phyloP scores from a whole-genome alignment of 2,797 vertebrate species.

The Alca torda region DNA sequence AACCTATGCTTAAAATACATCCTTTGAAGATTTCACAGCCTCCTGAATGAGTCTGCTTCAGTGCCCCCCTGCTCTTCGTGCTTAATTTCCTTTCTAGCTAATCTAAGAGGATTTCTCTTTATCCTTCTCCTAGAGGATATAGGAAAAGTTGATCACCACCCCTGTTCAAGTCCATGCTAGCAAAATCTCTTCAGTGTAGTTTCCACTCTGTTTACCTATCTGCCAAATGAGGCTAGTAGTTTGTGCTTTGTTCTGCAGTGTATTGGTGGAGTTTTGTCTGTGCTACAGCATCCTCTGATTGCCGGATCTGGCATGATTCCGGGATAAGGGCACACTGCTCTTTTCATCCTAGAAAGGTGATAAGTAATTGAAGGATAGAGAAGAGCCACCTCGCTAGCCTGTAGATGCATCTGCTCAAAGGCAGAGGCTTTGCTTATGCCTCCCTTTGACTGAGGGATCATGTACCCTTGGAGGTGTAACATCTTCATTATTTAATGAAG shows the following conservation, averaged over 20 bases:
- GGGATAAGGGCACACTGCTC: neutral
- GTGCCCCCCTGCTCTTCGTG: neutral
- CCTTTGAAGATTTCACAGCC: constrained; percentile 8
- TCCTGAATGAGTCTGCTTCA: neutral
- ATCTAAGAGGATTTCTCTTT: constrained; percentile 49
- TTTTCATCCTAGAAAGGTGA: neutral
- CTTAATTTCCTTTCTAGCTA: constrained; percentile 31
- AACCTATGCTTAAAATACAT: neutral
- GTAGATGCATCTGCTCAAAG: neutral
- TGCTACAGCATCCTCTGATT: neutral
- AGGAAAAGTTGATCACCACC: neutral
- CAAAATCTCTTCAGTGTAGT: neutral
- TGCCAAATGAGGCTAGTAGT: neutral
- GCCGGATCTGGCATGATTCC: no score
- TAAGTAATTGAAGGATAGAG: neutral
- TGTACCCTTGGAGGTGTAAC: neutral
- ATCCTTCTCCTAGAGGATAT: neutral
- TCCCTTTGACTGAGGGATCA: neutral
- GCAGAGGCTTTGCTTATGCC: neutral
- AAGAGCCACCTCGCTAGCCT: neutral
- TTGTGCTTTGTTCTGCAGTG: neutral
- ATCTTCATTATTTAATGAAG: neutral
- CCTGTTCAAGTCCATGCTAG: neutral
- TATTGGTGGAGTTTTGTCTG: neutral
- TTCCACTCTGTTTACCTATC: neutral